Conservation (phyloP, 2,888 invertebrate species). For the Noctua pronuba region DNA sequence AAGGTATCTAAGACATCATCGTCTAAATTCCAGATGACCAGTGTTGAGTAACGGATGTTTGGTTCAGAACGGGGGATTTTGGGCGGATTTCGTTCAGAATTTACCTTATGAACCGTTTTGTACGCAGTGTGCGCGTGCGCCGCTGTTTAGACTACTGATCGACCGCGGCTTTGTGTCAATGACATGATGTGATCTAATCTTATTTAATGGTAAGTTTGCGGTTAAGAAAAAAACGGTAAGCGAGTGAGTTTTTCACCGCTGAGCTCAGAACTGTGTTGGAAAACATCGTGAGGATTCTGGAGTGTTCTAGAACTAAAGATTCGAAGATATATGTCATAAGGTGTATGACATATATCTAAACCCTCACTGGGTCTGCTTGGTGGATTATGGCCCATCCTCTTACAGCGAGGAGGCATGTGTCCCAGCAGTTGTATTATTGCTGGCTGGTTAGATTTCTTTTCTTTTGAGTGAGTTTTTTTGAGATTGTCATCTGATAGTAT, state of each 20-base stretch:
- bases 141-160: conserved; percentile 67
- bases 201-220: conserved; percentile 29
- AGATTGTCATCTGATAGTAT: neutral
- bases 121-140: conserved; percentile 58
- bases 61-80: conserved; percentile 46
- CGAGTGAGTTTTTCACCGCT: neutral
- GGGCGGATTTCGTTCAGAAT: conserved; percentile 47
- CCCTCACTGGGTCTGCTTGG: neutral
- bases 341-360: too few species aligned
- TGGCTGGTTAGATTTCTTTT: neutral
- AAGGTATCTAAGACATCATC: conserved; percentile 25
- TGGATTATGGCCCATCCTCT: neutral
- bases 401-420: neutral
- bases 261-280: neutral
- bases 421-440: neutral
- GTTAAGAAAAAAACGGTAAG: neutral
- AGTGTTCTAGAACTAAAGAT: neutral
- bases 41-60: conserved; percentile 63
- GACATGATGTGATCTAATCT: conserved; percentile 72
- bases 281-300: neutral
- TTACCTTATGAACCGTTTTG: conserved; percentile 67
- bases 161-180: conserved; percentile 68
- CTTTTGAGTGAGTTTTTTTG: neutral
- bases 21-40: conserved; percentile 24
- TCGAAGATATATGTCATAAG: neutral